Evolutionary conservation across 2,113 vertebrate genomes (phyloP).

Genomic region (Pithys albifrons): DNA sequence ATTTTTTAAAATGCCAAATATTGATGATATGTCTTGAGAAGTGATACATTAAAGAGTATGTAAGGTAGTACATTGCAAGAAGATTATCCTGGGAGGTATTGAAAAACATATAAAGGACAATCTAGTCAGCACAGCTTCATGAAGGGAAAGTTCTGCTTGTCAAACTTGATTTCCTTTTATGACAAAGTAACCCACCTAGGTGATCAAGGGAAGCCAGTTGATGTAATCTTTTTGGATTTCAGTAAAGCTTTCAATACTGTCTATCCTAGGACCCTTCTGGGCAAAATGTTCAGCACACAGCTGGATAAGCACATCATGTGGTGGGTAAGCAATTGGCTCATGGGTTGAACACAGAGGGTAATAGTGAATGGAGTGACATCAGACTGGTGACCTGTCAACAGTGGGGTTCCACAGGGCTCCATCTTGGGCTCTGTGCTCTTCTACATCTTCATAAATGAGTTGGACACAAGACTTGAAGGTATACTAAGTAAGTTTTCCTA

Average conservation of each 20-base stretch:
- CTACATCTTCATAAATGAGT: not conserved
- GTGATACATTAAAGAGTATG: not conserved
- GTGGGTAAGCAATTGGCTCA: not conserved
- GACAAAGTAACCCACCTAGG: not conserved
- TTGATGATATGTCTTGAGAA: not conserved
- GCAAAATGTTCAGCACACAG: not conserved
- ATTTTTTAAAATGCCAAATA: not conserved
- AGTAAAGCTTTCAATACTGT: not conserved
- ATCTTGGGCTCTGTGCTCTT: not conserved
- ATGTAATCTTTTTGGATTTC: not conserved
- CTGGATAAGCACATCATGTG: not conserved
- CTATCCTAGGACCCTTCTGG: not conserved
- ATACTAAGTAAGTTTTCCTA: not conserved
- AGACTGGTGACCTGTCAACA: not conserved
- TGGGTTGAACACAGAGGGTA: fast-evolving
- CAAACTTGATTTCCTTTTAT: not conserved
- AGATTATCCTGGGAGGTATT: not conserved
- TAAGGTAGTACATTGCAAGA: not conserved
- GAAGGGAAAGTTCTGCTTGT: not conserved
- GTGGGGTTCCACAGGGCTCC: not conserved
- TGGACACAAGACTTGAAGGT: not conserved
- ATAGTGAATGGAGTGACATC: not conserved
- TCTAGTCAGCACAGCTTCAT: not conserved
- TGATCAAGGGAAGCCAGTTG: not conserved
- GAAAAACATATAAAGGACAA: not conserved